Conservation (phyloP, 2,888 invertebrate species). For the Hirtodrosophila cameraria region DNA sequence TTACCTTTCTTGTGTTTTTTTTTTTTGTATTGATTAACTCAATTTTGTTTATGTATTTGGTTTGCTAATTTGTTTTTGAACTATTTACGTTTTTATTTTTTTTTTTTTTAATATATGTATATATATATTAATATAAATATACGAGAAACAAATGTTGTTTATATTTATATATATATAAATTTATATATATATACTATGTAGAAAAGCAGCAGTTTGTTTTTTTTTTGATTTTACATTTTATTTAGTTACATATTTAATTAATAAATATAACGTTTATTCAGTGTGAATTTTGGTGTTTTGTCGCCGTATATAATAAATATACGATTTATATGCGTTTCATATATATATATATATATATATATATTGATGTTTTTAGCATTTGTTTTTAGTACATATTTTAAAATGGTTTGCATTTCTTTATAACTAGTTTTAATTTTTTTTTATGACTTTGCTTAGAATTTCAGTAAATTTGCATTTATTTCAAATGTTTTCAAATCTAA, state of each 20-base stretch:
- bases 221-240: slow-evolving; percentile 54
- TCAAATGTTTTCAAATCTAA: slow-evolving; percentile 36
- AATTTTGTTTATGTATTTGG: slow-evolving; percentile 72
- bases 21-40: slow-evolving; percentile 16
- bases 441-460: slow-evolving; percentile 37
- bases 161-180: slow-evolving; percentile 44
- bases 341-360: slow-evolving; percentile 37
- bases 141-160: slow-evolving; percentile 71
- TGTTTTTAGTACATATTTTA: slow-evolving; percentile 25
- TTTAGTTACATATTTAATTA: slow-evolving; percentile 72
- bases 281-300: slow-evolving; percentile 74
- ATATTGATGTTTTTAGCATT: slow-evolving; percentile 23
- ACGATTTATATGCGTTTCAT: slow-evolving; percentile 38
- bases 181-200: slow-evolving; percentile 55
- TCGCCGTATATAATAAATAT: slow-evolving; percentile 46
- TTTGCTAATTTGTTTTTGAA: slow-evolving; percentile 79
- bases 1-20: slow-evolving; percentile 36
- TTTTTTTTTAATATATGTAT: slow-evolving; percentile 52
- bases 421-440: slow-evolving; percentile 31
- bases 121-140: slow-evolving; percentile 75
- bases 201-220: slow-evolving; percentile 71
- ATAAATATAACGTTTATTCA: slow-evolving; percentile 79
- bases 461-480: slow-evolving; percentile 12
- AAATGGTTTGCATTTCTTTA: slow-evolving; percentile 25
- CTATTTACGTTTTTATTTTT: slow-evolving; percentile 67